Conservation (phyloP, 2,888 invertebrate genomes). For the Zeuzera pyrina region DNA sequence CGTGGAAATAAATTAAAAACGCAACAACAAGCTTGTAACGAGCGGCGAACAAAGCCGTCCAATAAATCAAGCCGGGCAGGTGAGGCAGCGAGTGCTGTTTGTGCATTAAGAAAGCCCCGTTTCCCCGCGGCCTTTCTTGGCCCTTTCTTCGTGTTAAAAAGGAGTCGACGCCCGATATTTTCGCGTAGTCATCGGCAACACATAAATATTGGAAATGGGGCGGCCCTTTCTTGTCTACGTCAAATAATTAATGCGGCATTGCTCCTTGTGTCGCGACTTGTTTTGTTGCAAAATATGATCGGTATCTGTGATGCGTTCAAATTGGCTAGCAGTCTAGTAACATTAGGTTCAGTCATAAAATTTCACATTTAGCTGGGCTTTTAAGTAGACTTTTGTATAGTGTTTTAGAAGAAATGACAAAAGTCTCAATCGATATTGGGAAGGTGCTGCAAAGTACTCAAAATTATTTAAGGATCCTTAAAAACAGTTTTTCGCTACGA, state of each 20-base stretch:
- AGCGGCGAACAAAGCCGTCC: slow-evolving; percentile 64
- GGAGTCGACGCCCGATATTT: slow-evolving; percentile 69
- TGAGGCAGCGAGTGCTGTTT: slow-evolving; percentile 63
- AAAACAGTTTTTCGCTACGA: too few species aligned
- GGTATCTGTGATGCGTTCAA: too few species aligned
- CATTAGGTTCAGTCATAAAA: too few species aligned
- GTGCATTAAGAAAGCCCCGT: slow-evolving; percentile 70
- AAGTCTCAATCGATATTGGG: too few species aligned
- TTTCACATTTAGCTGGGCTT: too few species aligned
- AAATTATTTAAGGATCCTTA: too few species aligned
- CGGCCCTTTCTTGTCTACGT: slow-evolving; percentile 68
- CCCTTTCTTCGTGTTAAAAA: slow-evolving; percentile 71
- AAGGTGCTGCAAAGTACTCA: too few species aligned
- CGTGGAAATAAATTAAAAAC: slow-evolving; percentile 71
- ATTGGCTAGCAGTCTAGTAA: too few species aligned
- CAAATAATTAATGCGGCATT: slow-evolving; percentile 67
- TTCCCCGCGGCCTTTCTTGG: slow-evolving; percentile 64
- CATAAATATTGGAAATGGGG: slow-evolving; percentile 74
- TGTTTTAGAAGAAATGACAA: too few species aligned
- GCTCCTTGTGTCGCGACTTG: slow-evolving; percentile 60
- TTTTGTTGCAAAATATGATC: slow-evolving; percentile 61
- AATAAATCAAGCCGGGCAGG: slow-evolving; percentile 69
- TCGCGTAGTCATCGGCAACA: slow-evolving; percentile 72
- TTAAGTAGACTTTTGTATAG: too few species aligned
- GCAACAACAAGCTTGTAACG: slow-evolving; percentile 72